Evolutionary conservation across 1,140 invertebrate genomes (phyloP).

Genomic region (Odontomachus brunneus): DNA sequence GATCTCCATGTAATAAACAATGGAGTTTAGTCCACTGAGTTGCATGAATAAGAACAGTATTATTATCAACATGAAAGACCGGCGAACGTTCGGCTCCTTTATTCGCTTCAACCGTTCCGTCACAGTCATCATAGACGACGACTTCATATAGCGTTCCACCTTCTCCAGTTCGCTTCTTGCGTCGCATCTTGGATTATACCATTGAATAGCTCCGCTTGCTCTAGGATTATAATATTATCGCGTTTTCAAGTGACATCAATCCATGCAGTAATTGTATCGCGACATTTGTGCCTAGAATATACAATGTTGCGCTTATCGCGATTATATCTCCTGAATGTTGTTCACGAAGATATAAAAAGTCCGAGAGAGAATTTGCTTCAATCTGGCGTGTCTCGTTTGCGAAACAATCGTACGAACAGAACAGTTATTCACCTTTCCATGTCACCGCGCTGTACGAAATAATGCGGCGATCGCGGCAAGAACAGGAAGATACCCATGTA

Average conservation of each 20-base stretch:
- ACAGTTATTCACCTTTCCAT: slow-evolving; percentile 81
- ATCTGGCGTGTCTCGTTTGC: not conserved
- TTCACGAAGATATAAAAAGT: too few relatives aligned
- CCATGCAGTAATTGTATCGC: not conserved
- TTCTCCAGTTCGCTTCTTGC: slow-evolving; percentile 68
- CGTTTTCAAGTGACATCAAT: not conserved
- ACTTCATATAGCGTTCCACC: slow-evolving; percentile 70
- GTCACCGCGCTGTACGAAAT: slow-evolving; percentile 86
- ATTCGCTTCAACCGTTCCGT: slow-evolving; percentile 61
- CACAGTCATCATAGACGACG: slow-evolving; percentile 27
- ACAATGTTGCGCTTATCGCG: not conserved
- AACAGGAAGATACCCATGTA: slow-evolving; percentile 87
- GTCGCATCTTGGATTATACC: slow-evolving; percentile 74
- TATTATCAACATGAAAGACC: slow-evolving; percentile 88
- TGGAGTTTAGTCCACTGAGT: slow-evolving; percentile 90
- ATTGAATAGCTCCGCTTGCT: slow-evolving; percentile 81
- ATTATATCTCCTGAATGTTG: too few relatives aligned
- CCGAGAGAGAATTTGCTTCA: not conserved
- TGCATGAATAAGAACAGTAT: slow-evolving; percentile 91
- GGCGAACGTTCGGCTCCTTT: slow-evolving; percentile 84
- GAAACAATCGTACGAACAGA: slow-evolving; percentile 6
- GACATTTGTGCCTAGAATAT: not conserved
- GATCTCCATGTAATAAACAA: slow-evolving; percentile 91
- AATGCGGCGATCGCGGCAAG: slow-evolving; percentile 92
- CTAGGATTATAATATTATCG: slow-evolving; percentile 55